These are phyloP conservation scores for Glyphotaelius pellucidus DNA, from an alignment of 2,888 invertebrate genomes.

Conservation along the genomic window DNA sequence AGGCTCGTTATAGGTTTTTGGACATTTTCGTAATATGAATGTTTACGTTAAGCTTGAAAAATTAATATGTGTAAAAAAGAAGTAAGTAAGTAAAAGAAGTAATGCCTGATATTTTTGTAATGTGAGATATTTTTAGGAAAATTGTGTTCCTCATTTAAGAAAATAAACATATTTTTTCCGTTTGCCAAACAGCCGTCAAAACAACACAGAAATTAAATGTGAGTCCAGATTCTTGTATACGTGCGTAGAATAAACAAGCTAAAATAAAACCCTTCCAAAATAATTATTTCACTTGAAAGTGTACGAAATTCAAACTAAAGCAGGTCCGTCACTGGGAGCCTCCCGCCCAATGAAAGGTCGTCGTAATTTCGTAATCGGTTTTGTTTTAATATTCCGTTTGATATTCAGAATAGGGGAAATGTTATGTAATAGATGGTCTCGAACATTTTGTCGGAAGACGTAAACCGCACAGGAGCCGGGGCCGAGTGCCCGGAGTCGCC, in stretches of 20 bases:
- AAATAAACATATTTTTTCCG: not conserved
- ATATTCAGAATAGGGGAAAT: constrained; percentile 63
- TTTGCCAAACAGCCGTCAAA: not conserved
- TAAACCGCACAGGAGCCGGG: constrained; percentile 60
- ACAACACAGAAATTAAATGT: not conserved
- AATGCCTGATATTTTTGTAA: not conserved
- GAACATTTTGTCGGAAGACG: constrained; percentile 64
- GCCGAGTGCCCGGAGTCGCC: constrained; percentile 8
- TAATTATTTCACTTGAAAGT: not conserved
- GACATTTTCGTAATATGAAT: too few relatives aligned
- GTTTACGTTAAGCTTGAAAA: too few relatives aligned
- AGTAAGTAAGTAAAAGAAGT: too few relatives aligned
- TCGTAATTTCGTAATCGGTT: constrained; percentile 66
- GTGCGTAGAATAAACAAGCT: not conserved
- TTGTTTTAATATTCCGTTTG: constrained; percentile 67
- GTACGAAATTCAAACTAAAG: not conserved
- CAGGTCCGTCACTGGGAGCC: not conserved
- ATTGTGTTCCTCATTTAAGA: not conserved
- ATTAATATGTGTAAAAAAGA: too few relatives aligned
- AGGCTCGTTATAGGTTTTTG: too few relatives aligned
- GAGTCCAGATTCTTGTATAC: not conserved
- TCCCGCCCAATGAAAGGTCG: constrained; percentile 35
- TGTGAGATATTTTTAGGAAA: not conserved
- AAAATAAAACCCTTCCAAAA: not conserved
- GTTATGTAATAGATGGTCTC: constrained; percentile 65